These are phyloP conservation scores for Eurystomus glaucurus DNA, from an alignment of 2,797 vertebrate species.

Conservation along the genomic window DNA sequence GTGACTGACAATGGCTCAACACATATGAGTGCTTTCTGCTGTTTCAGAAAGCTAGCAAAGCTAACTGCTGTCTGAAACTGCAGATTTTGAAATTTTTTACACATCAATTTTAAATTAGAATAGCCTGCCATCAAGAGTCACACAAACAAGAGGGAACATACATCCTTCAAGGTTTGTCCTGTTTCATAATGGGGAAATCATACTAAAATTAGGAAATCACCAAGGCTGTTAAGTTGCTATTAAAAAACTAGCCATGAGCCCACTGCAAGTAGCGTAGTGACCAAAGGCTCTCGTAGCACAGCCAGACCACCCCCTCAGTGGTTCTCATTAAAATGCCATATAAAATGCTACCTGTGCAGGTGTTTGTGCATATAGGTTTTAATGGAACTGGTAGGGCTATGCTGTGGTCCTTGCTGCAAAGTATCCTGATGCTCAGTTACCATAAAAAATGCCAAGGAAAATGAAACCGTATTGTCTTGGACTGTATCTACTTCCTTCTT, in stretches of 20 bases:
- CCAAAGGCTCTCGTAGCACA: not conserved
- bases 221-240: not conserved
- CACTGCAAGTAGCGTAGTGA: not conserved
- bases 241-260: not conserved
- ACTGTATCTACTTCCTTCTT: not conserved
- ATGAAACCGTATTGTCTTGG: accelerated
- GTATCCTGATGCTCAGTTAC: not conserved
- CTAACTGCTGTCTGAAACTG: not conserved
- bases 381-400: not conserved
- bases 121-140: not conserved
- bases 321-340: not conserved
- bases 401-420: not conserved
- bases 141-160: not conserved
- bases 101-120: not conserved
- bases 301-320: not conserved
- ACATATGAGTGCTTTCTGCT: not conserved
- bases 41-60: not conserved
- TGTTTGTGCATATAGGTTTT: not conserved
- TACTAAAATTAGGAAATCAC: not conserved
- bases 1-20: not conserved
- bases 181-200: not conserved
- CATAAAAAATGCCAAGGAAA: not conserved
- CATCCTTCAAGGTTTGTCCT: not conserved
- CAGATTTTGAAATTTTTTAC: not conserved
- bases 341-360: no score